Evolutionary conservation across 2,888 invertebrate genomes (phyloP).

Genomic region (Quadriops clusia): DNA sequence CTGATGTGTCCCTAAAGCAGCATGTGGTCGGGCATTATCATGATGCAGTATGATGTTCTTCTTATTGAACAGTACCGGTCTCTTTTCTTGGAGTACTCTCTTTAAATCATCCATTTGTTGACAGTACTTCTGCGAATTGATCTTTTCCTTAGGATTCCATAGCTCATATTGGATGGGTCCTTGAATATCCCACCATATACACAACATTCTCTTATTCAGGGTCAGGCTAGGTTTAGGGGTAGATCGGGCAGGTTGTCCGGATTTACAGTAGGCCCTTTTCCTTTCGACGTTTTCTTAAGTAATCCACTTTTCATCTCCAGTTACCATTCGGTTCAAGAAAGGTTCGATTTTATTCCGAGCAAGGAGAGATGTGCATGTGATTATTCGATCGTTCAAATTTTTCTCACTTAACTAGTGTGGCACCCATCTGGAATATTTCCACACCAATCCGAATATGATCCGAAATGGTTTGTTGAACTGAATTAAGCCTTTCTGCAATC

Average conservation of each 20-base stretch:
- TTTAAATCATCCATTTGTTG: slow-evolving; percentile 12
- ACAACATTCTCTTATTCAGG: slow-evolving; percentile 13
- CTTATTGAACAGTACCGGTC: too few relatives aligned
- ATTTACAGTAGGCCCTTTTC: too few relatives aligned
- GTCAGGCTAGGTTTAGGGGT: slow-evolving; percentile 10
- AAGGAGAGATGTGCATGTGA: slow-evolving; percentile 4
- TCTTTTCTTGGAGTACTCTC: slow-evolving; percentile 11
- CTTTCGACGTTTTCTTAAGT: slow-evolving; percentile 10
- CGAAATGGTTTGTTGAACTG: slow-evolving; percentile 13
- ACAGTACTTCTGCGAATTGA: slow-evolving; percentile 12
- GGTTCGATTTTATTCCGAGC: slow-evolving; percentile 5
- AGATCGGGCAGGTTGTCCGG: slow-evolving; percentile 9
- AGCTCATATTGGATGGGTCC: too few relatives aligned
- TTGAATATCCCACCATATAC: slow-evolving; percentile 14
- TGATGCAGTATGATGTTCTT: too few relatives aligned
- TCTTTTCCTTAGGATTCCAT: slow-evolving; percentile 12
- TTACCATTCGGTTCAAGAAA: slow-evolving; percentile 10
- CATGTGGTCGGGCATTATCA: too few relatives aligned
- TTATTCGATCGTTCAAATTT: too few relatives aligned
- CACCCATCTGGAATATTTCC: too few relatives aligned
- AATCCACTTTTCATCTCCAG: slow-evolving; percentile 13
- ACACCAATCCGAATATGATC: too few relatives aligned
- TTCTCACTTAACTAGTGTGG: slow-evolving; percentile 1
- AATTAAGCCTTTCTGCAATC: slow-evolving; percentile 12
- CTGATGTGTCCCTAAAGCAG: slow-evolving; percentile 6